Percentiles rank a stretch among this genome's conserved stretches.
Conservation (phyloP, 2,113 vertebrate species). For the Cygnus atratus region DNA sequence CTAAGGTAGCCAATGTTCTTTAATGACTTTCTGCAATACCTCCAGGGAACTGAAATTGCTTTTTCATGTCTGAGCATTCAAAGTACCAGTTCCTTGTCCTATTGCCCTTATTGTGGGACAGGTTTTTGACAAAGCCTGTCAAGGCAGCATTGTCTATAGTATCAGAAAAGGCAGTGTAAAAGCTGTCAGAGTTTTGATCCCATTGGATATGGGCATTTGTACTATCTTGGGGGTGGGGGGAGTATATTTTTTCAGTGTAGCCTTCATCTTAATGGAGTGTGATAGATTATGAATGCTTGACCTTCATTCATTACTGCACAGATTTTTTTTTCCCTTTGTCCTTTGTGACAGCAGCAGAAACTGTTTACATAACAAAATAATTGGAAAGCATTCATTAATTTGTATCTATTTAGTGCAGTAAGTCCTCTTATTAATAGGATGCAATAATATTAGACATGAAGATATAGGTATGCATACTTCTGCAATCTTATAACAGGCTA, state of each 20-base stretch:
- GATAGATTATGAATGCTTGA: not conserved
- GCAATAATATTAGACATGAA: not conserved
- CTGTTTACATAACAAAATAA: not conserved
- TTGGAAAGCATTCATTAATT: not conserved
- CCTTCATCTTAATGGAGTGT: not conserved
- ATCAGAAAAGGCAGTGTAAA: not conserved
- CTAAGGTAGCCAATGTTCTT: not conserved
- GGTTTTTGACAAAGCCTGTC: not conserved
- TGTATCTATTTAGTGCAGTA: not conserved
- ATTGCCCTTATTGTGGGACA: not conserved
- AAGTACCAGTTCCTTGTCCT: not conserved
- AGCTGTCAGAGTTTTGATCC: not conserved
- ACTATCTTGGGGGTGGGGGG: not conserved
- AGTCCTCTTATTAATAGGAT: not conserved
- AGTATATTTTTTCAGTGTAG: not conserved
- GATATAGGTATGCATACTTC: not conserved
- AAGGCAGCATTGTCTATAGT: not conserved
- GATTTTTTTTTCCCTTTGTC: not conserved
- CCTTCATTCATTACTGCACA: not conserved
- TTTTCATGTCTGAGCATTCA: constrained; percentile 44
- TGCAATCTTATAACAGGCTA: not conserved
- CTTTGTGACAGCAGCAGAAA: not conserved
- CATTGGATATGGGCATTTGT: not conserved
- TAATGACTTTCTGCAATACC: constrained; percentile 12
- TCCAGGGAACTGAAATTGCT: constrained; percentile 5